phyloP scores from a whole-genome alignment of 2,797 vertebrate species.

The Rhinatrema bivittatum region DNA sequence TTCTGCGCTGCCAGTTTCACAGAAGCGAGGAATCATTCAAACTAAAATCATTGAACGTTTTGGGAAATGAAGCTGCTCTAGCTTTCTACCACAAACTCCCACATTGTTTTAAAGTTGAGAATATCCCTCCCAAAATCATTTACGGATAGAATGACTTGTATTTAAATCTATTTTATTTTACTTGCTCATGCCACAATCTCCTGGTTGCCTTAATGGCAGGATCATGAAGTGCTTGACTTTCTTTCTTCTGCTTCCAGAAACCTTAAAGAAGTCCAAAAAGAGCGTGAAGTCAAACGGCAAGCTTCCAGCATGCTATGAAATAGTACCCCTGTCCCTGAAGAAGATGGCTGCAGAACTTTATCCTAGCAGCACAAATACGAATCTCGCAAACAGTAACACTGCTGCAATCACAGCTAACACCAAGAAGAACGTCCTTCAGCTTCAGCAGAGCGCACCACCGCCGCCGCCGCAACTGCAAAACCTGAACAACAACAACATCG shows the following conservation, averaged over 20 bases:
- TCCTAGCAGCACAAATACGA: constrained; percentile 60
- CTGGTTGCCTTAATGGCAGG: constrained; percentile 84
- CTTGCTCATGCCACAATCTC: constrained; percentile 77
- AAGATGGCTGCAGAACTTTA: constrained; percentile 93
- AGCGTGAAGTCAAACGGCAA: constrained; percentile 55
- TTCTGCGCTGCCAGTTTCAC: too few species aligned
- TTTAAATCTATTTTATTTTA: constrained; percentile 24
- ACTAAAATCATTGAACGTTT: too few species aligned
- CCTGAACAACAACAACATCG: constrained; percentile 84
- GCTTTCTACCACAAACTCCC: too few species aligned
- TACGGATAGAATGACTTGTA: constrained; percentile 22
- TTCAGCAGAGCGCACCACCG: constrained; percentile 55
- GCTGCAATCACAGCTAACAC: constrained; percentile 56
- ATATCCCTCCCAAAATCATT: too few species aligned
- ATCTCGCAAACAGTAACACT: constrained; percentile 59
- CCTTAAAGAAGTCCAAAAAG: constrained; percentile 82
- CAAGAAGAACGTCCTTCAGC: constrained; percentile 65
- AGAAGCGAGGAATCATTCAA: too few species aligned
- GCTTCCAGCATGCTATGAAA: constrained; percentile 71
- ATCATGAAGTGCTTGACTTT: constrained; percentile 90
- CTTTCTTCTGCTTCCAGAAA: constrained; percentile 86
- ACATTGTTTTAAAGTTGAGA: too few species aligned
- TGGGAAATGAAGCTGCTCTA: too few species aligned
- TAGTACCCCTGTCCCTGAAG: constrained; percentile 68
- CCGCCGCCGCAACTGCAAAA: constrained; percentile 63